A percentile compares a stretch with the other conserved stretches of the same genome.
These are phyloP conservation scores for Lepidocolaptes lacrymiger DNA, from an alignment of 2,797 vertebrate species.

Conservation along the genomic window DNA sequence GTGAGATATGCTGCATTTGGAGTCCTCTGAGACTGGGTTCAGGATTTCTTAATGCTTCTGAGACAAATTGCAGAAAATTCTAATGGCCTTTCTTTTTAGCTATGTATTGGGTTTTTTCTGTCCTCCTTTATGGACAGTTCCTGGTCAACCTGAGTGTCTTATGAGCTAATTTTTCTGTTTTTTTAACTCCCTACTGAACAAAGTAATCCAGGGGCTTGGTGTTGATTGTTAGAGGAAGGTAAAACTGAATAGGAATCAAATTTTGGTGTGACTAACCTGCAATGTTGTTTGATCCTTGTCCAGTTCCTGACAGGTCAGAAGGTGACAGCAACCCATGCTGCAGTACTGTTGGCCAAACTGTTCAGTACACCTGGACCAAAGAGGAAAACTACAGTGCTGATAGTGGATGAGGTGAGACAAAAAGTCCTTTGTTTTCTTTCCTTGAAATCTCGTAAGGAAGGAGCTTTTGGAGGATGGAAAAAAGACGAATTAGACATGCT, in stretches of 20 bases:
- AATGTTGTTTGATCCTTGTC: not conserved
- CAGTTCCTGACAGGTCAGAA: slow-evolving; percentile 93
- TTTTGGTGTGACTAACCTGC: not conserved
- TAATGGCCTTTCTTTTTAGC: not conserved
- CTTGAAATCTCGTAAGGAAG: not conserved
- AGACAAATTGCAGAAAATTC: not conserved
- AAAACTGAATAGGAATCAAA: not conserved
- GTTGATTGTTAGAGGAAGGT: not conserved
- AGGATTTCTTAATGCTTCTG: not conserved
- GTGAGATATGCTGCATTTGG: not conserved
- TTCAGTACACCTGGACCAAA: slow-evolving; percentile 83
- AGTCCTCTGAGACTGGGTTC: not conserved
- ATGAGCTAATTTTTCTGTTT: not conserved
- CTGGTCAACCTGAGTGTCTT: not conserved
- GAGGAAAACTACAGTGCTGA: slow-evolving; percentile 87
- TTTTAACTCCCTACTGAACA: no score
- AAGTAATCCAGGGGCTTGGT: not conserved
- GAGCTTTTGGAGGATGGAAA: not conserved
- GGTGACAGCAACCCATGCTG: slow-evolving; percentile 89
- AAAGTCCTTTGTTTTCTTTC: not conserved
- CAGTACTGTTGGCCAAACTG: slow-evolving; percentile 86
- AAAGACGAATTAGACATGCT: not conserved
- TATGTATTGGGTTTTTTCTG: not conserved
- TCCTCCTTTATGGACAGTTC: not conserved
- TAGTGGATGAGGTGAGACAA: slow-evolving; percentile 91